Base-by-base conservation (phyloP, 2,888 invertebrate genomes). In the Coremacera marginata region DNA sequence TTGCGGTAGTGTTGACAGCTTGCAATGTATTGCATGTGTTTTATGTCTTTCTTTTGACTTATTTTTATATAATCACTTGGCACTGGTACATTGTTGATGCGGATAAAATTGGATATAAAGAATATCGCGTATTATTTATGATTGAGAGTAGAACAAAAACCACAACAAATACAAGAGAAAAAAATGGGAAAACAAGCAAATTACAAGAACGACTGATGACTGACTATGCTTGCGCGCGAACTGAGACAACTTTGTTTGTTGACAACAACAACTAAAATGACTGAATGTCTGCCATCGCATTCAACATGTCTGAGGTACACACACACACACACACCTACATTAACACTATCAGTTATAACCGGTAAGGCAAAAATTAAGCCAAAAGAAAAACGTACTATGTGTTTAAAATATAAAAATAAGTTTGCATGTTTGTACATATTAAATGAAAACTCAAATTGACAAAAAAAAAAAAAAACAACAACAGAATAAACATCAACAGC, bases 231-330 rank as follows among this genome's bases (percentile, higher is more conserved):
- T 22, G 27, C 25, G 25, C 25, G 19, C 44, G n/a, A 37, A 68
- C 14, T 27, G 27, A 27, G 14, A 31, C 51, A 16, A 68, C 63
- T 31, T 31, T 16, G n/a, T 63, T 31, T 31, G 31, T 34, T 31
- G 31, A 27, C 68, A 68, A 68, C 51, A 68, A 68, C 68, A 51
- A 68, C 44, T 22, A 22, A 71, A 60, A 49, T 72, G 60, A 72
- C 62, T 44, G 72, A 72, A 60, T 72, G 72, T 72, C 72, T 72
- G 62, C 72, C 72, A 27, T 25, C 25, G n/a, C 27, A 60, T 16
- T n/a, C 27, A 25, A 9, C 25, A 14, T 49, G 27, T 67, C 44
- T 63, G 55, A 31, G 31, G 34, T 2, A 19, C 16, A 27, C 44
- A 37, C 1, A n/a, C 31, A 57, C 37, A 19, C 55, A n/a, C 16